Evolutionary conservation across 2,888 invertebrate species (phyloP), one percentile per base, ranked within the genome.

Genomic region (Nezara viridula): DNA sequence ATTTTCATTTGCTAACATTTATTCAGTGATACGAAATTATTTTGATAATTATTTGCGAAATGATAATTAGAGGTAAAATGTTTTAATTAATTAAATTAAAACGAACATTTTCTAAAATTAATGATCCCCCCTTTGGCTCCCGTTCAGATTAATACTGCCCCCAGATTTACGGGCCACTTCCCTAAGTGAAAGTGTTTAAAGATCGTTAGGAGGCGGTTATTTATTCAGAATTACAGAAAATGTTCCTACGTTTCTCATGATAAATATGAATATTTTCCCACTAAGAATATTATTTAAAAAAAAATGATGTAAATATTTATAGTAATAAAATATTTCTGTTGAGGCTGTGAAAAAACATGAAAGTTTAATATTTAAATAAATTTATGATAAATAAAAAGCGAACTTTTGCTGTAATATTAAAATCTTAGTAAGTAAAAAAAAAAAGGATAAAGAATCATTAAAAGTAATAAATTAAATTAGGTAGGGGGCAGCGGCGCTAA

Each of bases 151-250:
- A 73, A 73, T 73, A 73, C 66, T 73, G 37, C 19, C 37, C 32
- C 32, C 37, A 73, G 37, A 73, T 32, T 73, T 73, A 73, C 32
- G 66, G 37, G 19, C 32, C 66, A 19, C 66, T 73, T 37, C 66
- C 66, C 37, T 37, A 37, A 73, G 19, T 37, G 66, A 73, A 73
- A 73, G 19, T 37, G 19, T 73, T 73, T 73, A 73, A 73, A 73
- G 66, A 73, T 73, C 66, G 32, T 73, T 73, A 73, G 32, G 37
- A 10, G 21, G 37, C 66, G 10, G 16, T 37, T 73, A 73, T 73
- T 73, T 73, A 73, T 37, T 19, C 37, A 32, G 37, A 73, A 73
- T 73, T 73, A 73, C 66, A 73, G 37, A 73, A 73, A 73, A 73
- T 19, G 2, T 19, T 37, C 19, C 37, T 19, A 5, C 19, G 19